Evolutionary conservation across 2,797 vertebrate genomes (phyloP), one percentile per base, ranked within the genome.

Genomic region (Melanotaenia maccullochi): DNA sequence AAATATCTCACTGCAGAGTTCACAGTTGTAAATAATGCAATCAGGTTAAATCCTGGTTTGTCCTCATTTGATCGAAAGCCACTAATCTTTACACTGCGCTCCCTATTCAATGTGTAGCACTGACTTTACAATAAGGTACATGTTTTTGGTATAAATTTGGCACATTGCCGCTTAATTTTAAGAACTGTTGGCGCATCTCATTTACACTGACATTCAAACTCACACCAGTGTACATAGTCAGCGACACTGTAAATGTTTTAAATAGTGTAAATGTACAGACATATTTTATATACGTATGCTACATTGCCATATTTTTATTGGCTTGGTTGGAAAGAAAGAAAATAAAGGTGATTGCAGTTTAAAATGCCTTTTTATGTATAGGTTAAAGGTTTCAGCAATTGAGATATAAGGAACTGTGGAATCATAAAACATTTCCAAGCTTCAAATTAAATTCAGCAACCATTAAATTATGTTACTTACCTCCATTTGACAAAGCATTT

Each of bases 241-340:
- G 71, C 67, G 38, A 82, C 85, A 84, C 75, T 94, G 93, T 95
- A 95, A 94, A 95, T 94, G 90, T 93, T 93, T 92, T 93, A 94
- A 92, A 95, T 92, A 94, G 79, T 94, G 88, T 93, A 95, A 90
- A 94, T 95, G 90, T 93, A 94, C 83, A 95, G 92, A 94, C 89
- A 92, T 95, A 95, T 95, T 95, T 95, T 95, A 79, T 95, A 95
- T 94, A 93, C 79, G 33, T 89, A 90, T 67, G 80, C 87, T 61
- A 85, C 90, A 87, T 94, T 85, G 90, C 89, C 92, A 92, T 94
- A 93, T 94, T 93, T 94, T 93, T 93, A 90, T 93, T 94, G 87
- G 90, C 85, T 3, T 78, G 75, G 77, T 79, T 82, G 56, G 88
- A 87, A 89, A 75, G 69, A 69, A 83, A 49, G 47, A 49, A 75